Evolutionary conservation across 2,113 vertebrate species (phyloP).

Genomic region (Nestor notabilis): DNA sequence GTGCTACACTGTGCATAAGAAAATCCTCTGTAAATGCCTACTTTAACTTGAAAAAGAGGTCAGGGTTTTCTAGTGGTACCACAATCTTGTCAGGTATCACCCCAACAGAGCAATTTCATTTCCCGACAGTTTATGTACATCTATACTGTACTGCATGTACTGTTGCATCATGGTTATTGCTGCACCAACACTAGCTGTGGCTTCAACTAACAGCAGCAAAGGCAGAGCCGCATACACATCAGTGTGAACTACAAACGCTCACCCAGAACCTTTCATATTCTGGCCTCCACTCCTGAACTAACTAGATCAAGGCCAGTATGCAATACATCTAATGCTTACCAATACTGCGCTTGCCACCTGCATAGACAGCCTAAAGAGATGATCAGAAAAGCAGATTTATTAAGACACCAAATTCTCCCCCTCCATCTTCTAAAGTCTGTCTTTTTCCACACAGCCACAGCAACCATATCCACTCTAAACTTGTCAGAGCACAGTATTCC

Average conservation of each 20-base stretch:
- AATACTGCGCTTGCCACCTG: rapidly evolving
- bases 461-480: background rate
- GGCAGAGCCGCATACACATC: rapidly evolving
- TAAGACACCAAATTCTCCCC: background rate
- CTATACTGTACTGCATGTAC: background rate
- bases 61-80: background rate
- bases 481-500: background rate
- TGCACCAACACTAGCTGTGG: background rate
- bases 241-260: background rate
- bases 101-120: background rate
- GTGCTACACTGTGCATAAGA: background rate
- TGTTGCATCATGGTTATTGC: rapidly evolving
- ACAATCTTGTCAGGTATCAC: background rate
- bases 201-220: background rate
- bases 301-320: background rate
- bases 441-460: background rate
- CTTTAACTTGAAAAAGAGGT: background rate
- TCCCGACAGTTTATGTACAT: background rate
- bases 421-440: background rate
- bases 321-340: background rate
- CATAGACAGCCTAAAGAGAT: background rate
- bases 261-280: background rate
- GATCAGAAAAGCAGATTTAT: background rate
- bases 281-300: background rate
- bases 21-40: background rate